Evolutionary conservation across 2,888 invertebrate genomes (phyloP).

Genomic region (Blomia tropicalis): DNA sequence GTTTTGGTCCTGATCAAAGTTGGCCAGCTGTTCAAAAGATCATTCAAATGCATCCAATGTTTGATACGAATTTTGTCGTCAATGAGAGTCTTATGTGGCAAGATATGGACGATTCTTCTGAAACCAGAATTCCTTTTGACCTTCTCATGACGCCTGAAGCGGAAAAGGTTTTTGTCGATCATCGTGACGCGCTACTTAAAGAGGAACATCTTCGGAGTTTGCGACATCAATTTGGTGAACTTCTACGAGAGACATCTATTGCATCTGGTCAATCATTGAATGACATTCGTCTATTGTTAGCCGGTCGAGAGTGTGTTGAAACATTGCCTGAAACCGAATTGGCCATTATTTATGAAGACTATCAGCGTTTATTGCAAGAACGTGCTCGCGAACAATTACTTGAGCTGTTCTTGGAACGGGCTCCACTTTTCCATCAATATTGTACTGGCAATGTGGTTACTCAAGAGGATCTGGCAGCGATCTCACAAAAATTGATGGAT

Average conservation of each 20-base stretch:
- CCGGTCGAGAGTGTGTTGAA: slow-evolving; percentile 87
- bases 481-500: slow-evolving; percentile 73
- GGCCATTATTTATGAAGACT: slow-evolving; percentile 77
- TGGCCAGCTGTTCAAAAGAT: slow-evolving; percentile 74
- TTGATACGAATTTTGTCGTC: slow-evolving; percentile 77
- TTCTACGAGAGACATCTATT: slow-evolving; percentile 80
- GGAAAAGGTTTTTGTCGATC: slow-evolving; percentile 76
- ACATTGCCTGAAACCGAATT: slow-evolving; percentile 74
- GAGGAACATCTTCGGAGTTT: slow-evolving; percentile 79
- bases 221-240: slow-evolving; percentile 81
- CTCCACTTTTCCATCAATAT: slow-evolving; percentile 79
- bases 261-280: slow-evolving; percentile 83
- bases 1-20: slow-evolving; percentile 54
- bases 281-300: slow-evolving; percentile 65
- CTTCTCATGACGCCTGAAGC: slow-evolving; percentile 78
- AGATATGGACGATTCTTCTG: slow-evolving; percentile 49
- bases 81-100: slow-evolving; percentile 62
- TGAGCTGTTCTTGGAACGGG: slow-evolving; percentile 77
- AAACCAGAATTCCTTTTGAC: slow-evolving; percentile 73
- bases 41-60: slow-evolving; percentile 77
- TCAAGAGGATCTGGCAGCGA: slow-evolving; percentile 81
- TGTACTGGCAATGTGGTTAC: slow-evolving; percentile 76
- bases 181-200: slow-evolving; percentile 73
- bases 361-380: slow-evolving; percentile 74
- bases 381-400: slow-evolving; percentile 78